Evolutionary conservation across 2,113 vertebrate species (phyloP), one percentile per base, ranked within the genome.

Genomic region (Dinomys branickii): DNA sequence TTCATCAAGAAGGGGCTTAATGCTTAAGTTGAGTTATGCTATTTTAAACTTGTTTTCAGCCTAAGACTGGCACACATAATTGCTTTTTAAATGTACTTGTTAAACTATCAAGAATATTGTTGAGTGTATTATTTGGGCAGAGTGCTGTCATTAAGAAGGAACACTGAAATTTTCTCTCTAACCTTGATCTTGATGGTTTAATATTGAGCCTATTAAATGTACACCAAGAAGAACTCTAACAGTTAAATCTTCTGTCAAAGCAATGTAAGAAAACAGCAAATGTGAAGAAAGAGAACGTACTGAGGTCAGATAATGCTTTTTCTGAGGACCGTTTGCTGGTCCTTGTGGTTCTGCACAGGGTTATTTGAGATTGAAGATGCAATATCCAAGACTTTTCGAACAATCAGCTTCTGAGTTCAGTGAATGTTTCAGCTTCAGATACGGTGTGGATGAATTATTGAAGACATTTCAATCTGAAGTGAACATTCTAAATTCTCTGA

Each of bases 11-110:
- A 95, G 82, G 85, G 89, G 95, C 59, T 97, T 95, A 97, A 73
- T 3, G 14, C 92, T 96, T 92, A 10, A 82, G 88, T 71, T 87
- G 8, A 90, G 54, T 92, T 77, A 78, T 14, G 67, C 67, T 84
- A 77, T 80, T 94, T 98, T 94, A 87, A 96, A 86, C 87, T 19
- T 84, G 44, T 91, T 97, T 97, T 97, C 86, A 91, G 87, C 50
- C 85, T 67, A 33, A 90, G 88, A 19, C 59, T 94, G 59, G 8
- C 90, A 95, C 94, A 88, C 86, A 65, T 97, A 91, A 87, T 92
- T 96, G 82, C 56, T 7, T 94, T 98, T 94, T 94, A 95, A 97
- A 86, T 81, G 88, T 52, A 26, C 96, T 19, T 71, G 78, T 95
- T 98, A 97, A 97, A 96, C 6, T 58, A 95, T 69, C 63, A 35